phyloP scores from a whole-genome alignment of 1,140 invertebrate genomes.

The Triops cancriformis region DNA sequence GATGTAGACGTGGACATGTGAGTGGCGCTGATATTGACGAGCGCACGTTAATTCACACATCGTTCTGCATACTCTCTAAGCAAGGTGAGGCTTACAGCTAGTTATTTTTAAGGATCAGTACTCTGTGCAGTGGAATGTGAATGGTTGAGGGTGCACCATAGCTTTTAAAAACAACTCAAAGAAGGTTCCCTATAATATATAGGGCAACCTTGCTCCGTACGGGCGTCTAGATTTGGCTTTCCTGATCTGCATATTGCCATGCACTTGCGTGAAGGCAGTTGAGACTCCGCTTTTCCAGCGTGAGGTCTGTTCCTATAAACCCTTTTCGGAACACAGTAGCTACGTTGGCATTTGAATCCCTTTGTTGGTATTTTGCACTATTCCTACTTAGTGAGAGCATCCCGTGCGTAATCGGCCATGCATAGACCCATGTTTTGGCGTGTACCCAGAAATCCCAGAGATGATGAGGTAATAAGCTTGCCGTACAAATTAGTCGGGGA shows the following conservation, averaged over 20 bases:
- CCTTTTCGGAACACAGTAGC: not conserved
- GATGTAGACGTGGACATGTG: not conserved
- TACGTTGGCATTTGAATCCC: not conserved
- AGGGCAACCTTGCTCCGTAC: not conserved
- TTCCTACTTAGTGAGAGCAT: not conserved
- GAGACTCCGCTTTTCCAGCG: slow-evolving; percentile 4
- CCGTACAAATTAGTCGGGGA: not conserved
- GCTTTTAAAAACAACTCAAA: not conserved
- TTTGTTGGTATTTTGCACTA: not conserved
- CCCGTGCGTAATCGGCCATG: not conserved
- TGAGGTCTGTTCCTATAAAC: not conserved
- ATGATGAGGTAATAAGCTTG: not conserved
- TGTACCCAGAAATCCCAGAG: not conserved
- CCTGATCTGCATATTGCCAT: slow-evolving; percentile 13
- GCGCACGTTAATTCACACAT: not conserved
- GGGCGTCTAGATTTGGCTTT: slow-evolving; percentile 2
- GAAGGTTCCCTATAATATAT: not conserved
- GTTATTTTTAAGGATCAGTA: no score
- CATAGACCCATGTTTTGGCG: not conserved
- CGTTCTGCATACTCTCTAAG: not conserved
- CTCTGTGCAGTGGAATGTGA: not conserved
- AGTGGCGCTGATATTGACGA: not conserved
- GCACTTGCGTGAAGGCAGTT: slow-evolving; percentile 4
- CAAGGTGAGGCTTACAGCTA: not conserved
- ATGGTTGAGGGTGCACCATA: not conserved